Conservation (phyloP, 2,888 invertebrate species). For the Nemurella pictetii region DNA sequence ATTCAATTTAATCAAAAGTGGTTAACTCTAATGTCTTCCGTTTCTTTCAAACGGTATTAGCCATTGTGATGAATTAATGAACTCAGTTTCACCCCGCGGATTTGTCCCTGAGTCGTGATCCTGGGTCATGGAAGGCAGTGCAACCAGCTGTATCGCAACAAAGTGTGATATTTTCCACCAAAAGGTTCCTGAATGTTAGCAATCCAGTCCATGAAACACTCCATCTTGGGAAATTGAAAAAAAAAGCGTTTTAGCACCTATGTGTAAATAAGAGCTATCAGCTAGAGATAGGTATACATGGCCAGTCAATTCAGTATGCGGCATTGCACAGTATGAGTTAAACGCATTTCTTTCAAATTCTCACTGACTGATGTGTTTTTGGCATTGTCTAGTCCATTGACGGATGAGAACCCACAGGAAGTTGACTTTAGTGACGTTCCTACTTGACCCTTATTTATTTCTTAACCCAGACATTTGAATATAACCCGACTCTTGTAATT, state of each 20-base stretch:
- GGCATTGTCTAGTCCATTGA: background rate
- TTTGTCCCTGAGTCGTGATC: background rate
- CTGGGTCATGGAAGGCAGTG: background rate
- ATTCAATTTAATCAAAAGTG: background rate
- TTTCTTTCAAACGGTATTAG: background rate
- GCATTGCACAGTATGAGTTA: background rate
- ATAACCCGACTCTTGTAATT: background rate
- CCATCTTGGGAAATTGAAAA: background rate
- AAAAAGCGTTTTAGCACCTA: background rate
- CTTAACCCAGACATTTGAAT: background rate
- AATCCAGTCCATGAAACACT: background rate
- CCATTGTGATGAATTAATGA: background rate
- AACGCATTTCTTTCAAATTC: background rate
- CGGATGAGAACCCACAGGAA: background rate
- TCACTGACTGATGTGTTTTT: background rate
- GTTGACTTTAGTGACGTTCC: background rate
- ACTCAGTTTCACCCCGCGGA: background rate
- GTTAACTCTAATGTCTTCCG: background rate
- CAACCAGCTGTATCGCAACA: background rate
- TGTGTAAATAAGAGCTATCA: background rate
- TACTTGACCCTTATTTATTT: background rate
- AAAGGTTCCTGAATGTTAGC: background rate
- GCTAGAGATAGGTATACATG: too few relatives aligned
- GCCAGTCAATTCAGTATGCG: background rate
- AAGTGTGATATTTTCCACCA: background rate